Percentiles rank a stretch among this genome's conserved stretches.
Conservation (phyloP, 2,113 vertebrate genomes). For the Myotis lucifugus region DNA sequence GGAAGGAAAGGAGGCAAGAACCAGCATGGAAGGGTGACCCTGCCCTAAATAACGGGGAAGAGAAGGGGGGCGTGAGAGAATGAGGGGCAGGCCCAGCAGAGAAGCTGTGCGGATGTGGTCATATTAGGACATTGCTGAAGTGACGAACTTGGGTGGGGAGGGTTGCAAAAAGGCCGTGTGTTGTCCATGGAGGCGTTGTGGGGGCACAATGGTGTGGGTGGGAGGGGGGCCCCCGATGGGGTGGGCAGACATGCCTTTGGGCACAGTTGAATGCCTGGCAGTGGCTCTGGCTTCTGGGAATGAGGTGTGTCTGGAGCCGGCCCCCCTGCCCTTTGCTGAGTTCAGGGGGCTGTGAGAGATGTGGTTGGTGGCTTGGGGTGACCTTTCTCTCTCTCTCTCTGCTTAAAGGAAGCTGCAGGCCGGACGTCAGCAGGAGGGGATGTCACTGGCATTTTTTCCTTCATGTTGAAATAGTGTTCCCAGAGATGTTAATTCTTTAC, state of each 20-base stretch:
- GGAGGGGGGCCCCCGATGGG: fast-evolving
- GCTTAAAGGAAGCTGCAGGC: background rate
- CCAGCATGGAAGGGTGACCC: background rate
- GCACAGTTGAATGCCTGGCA: background rate
- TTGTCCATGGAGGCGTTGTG: background rate
- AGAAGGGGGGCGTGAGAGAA: background rate
- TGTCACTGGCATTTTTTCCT: background rate
- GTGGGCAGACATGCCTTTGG: background rate
- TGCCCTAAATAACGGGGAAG: background rate
- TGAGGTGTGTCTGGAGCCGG: background rate
- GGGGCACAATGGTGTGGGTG: fast-evolving
- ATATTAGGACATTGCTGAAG: background rate
- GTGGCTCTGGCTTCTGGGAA: background rate
- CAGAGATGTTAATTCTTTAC: background rate
- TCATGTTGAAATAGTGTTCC: slow-evolving; percentile 10
- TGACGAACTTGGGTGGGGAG: background rate
- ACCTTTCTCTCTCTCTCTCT: background rate
- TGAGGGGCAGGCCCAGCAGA: background rate
- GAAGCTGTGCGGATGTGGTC: background rate
- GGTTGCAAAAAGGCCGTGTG: background rate
- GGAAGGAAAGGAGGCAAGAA: background rate
- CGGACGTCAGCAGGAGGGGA: background rate
- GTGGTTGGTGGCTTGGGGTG: background rate
- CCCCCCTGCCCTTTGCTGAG: background rate
- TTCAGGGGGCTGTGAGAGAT: background rate